phyloP scores from a whole-genome alignment of 2,113 vertebrate species.

The Setophaga kirtlandii region DNA sequence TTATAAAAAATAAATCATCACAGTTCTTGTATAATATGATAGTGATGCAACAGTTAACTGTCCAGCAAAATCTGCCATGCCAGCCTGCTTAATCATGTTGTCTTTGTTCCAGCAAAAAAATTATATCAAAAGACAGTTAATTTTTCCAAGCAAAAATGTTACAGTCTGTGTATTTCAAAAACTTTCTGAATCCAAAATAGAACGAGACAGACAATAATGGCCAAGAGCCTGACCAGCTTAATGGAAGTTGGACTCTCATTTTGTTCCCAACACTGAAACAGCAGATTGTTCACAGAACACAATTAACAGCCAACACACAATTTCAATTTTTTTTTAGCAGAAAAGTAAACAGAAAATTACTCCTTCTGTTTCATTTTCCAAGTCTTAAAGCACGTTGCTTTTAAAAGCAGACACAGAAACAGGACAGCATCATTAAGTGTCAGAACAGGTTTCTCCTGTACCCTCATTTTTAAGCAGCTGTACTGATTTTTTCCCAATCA shows the following conservation, averaged over 20 bases:
- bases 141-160: not conserved
- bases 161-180: not conserved
- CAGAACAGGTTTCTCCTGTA: not conserved
- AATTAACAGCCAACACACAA: not conserved
- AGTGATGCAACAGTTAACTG: not conserved
- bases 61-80: not conserved
- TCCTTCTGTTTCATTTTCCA: not conserved
- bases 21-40: not conserved
- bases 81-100: not conserved
- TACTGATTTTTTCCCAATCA: not conserved
- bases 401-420: not conserved
- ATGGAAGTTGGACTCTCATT: not conserved
- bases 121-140: not conserved
- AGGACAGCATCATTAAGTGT: not conserved
- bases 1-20: not conserved
- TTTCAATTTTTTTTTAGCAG: not conserved
- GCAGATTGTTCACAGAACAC: not conserved
- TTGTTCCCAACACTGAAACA: not conserved
- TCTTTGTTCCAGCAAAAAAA: conserved; percentile 3
- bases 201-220: conserved; percentile 40
- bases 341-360: conserved; percentile 20
- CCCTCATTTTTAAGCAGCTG: not conserved
- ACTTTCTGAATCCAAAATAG: conserved; percentile 13
- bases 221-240: conserved; percentile 33
- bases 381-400: not conserved